phyloP scores from a whole-genome alignment of 1,140 invertebrate species.

The Zaprionus kolodkinae region DNA sequence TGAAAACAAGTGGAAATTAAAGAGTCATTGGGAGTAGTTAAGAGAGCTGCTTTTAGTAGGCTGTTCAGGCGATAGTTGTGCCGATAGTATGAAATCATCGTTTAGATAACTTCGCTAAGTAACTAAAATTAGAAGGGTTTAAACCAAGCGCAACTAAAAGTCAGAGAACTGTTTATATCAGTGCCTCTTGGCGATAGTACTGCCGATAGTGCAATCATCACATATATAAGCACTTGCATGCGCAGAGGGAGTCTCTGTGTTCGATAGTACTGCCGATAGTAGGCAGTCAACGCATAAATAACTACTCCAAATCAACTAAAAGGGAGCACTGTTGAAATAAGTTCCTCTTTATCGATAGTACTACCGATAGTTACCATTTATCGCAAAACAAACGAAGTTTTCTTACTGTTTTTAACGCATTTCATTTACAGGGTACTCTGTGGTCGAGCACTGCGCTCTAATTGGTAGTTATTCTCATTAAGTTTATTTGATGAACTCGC shows the following conservation, averaged over 20 bases:
- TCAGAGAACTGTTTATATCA: no score
- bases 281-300: neutral
- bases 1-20: neutral
- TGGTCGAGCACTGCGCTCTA: neutral
- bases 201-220: no score
- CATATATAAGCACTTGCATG: no score
- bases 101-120: no score
- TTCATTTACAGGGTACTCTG: neutral
- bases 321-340: neutral
- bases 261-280: neutral
- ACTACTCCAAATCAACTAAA: no score
- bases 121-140: no score
- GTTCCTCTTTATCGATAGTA: neutral
- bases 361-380: neutral
- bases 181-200: no score
- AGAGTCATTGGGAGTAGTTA: neutral
- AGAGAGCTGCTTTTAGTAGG: neutral
- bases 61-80: neutral
- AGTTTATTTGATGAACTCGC: conserved; percentile 21
- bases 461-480: neutral
- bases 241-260: neutral
- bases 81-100: neutral
- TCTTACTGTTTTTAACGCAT: neutral
- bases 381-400: neutral
- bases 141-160: no score